Base-by-base conservation (phyloP, 2,113 vertebrate species). In the Indicator indicator region DNA sequence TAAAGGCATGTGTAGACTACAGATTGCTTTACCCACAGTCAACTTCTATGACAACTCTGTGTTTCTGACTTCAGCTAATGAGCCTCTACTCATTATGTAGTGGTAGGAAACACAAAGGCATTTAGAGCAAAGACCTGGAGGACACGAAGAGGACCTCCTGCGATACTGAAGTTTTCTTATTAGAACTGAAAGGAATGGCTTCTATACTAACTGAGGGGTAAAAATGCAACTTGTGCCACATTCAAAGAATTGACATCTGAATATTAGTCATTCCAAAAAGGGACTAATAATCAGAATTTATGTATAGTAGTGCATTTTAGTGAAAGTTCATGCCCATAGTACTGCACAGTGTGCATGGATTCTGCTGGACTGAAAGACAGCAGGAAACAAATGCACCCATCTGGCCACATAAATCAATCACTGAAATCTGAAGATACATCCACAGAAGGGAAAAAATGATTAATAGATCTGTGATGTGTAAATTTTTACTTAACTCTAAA, bases 361-460 rank as follows among this genome's bases (percentile, higher is more conserved):
- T 96, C 75, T 78, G 87, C 82, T 94, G 95, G 94, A 89, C 91
- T 95, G 85, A 95, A 94, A 94, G 93, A 93, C 94, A 96, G 94
- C 91, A 94, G 91, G 95, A 95, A 93, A 96, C 85, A 95, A 96
- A 95, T 95, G 91, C 89, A 96, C 95, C 93, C 94, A 96, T 96
- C 96, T 96, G 96, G 93, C 82, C 87, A 93, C 91, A 94, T 95
- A 96, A 97, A 95, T 97, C 95, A 97, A 85, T 97, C 95, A 95
- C 93, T 94, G 93, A 83, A 97, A 96, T 93, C 90, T 91, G 80
- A 93, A 95, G 95, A 95, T 93, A 93, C 90, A 93, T 79, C 88
- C 91, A 86, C 88, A 95, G 90, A 97, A 95, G 76, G 90, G 77
- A 62, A 93, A 92, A 91, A 93, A 95, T 89, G 84, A 96, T 95